phyloP scores from a whole-genome alignment of 1,140 invertebrate genomes.

The Drosophila lini region DNA sequence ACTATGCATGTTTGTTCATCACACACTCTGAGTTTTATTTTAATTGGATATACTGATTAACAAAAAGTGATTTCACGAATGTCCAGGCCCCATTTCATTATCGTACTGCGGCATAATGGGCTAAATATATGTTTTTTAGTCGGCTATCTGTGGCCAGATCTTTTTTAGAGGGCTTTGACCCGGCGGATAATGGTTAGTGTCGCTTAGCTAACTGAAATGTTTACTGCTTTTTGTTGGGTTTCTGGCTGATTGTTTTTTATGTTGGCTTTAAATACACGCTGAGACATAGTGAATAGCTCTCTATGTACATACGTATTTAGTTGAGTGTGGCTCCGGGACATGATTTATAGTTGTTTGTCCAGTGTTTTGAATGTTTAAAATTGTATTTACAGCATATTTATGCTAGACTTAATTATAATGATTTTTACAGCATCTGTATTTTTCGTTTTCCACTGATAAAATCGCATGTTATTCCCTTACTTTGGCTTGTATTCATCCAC shows the following conservation, averaged over 20 bases:
- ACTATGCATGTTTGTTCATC: conserved; percentile 28
- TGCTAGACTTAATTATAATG: conserved; percentile 70
- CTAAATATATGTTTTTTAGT: conserved; percentile 23
- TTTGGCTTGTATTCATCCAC: conserved; percentile 17
- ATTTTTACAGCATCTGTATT: conserved; percentile 75
- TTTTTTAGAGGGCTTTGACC: conserved; percentile 30
- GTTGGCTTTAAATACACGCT: conserved; percentile 29
- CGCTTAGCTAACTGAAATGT: conserved; percentile 32
- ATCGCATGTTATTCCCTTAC: conserved; percentile 57
- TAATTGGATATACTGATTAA: conserved; percentile 68
- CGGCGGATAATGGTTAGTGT: conserved; percentile 27
- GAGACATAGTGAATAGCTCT: conserved; percentile 27
- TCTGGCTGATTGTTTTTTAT: conserved; percentile 18
- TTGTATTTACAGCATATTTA: conserved; percentile 74
- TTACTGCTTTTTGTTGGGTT: conserved; percentile 20
- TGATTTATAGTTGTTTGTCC: conserved; percentile 62
- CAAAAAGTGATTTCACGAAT: conserved; percentile 63
- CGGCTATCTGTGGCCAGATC: conserved; percentile 29
- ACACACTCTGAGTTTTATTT: conserved; percentile 56
- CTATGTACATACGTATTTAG: conserved; percentile 43
- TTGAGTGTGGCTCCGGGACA: conserved; percentile 24
- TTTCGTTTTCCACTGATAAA: conserved; percentile 62
- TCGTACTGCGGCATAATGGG: conserved; percentile 21
- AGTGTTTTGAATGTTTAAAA: conserved; percentile 70
- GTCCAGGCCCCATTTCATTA: conserved; percentile 15